Evolutionary conservation across 2,888 invertebrate genomes (phyloP).

Genomic region (Callimorpha dominula): DNA sequence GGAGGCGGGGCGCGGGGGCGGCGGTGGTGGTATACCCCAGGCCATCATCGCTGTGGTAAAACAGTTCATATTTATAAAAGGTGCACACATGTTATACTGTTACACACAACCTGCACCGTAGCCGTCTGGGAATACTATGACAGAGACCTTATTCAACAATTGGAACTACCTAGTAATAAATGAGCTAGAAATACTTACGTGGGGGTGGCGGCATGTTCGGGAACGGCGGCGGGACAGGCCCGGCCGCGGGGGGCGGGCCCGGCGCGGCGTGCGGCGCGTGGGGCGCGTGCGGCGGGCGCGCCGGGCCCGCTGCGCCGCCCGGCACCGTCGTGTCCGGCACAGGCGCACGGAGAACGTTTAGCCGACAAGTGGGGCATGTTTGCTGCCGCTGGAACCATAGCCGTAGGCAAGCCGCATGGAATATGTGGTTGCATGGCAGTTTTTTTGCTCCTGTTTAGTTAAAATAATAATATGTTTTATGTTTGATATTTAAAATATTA

Average conservation of each 20-base stretch:
- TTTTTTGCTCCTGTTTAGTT: slow-evolving; percentile 92
- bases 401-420: slow-evolving; percentile 98
- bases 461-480: neutral
- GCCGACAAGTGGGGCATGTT: slow-evolving; percentile 99
- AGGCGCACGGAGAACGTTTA: slow-evolving; percentile 91
- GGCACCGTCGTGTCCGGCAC: slow-evolving; percentile 64
- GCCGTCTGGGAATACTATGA: no score
- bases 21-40: slow-evolving; percentile 84
- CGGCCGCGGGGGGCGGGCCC: slow-evolving; percentile 36
- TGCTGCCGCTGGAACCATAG: slow-evolving; percentile 99
- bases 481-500: neutral
- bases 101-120: no score
- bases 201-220: slow-evolving; percentile 76
- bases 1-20: slow-evolving; percentile 92
- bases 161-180: neutral
- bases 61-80: neutral
- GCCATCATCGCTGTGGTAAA: slow-evolving; percentile 76
- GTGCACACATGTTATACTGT: neutral
- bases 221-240: slow-evolving; percentile 70
- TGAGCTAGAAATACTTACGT: slow-evolving; percentile 57
- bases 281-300: slow-evolving; percentile 53
- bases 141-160: neutral
- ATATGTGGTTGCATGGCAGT: slow-evolving; percentile 99
- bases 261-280: slow-evolving; percentile 52
- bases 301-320: slow-evolving; percentile 46